Conservation (phyloP, 2,888 invertebrate species). For the Sesamia inferens region DNA sequence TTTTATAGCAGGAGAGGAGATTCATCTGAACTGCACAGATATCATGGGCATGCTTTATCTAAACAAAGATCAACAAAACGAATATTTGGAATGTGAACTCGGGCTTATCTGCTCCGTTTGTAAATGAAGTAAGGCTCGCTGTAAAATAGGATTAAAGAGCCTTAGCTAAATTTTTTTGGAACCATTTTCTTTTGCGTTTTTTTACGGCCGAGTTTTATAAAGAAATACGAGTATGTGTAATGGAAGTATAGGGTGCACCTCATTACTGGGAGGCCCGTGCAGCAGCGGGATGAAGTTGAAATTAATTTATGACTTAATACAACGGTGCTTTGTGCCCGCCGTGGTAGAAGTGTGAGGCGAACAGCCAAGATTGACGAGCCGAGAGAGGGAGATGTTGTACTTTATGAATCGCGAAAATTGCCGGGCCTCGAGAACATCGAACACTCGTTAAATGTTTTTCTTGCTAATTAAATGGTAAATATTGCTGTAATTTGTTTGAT, state of each 20-base stretch:
- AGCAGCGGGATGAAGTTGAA: constrained; percentile 70
- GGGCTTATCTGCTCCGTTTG: constrained; percentile 73
- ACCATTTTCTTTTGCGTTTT: constrained; percentile 62
- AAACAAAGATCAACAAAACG: constrained; percentile 74
- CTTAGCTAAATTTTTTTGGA: constrained; percentile 62
- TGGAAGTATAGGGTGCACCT: constrained; percentile 72
- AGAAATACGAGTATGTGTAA: constrained; percentile 72
- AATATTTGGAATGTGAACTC: constrained; percentile 73
- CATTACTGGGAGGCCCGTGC: constrained; percentile 70
- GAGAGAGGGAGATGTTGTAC: constrained; percentile 19
- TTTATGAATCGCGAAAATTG: constrained; percentile 48
- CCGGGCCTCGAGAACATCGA: constrained; percentile 14
- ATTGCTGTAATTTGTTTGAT: constrained; percentile 31
- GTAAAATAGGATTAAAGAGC: constrained; percentile 77
- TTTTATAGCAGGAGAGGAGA: constrained; percentile 45
- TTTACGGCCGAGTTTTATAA: constrained; percentile 59
- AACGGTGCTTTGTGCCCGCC: constrained; percentile 64
- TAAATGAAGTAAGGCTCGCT: constrained; percentile 78
- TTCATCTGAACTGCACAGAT: constrained; percentile 67
- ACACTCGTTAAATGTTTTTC: constrained; percentile 44
- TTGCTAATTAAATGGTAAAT: constrained; percentile 41
- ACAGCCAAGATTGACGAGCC: constrained; percentile 13
- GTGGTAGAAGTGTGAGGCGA: constrained; percentile 36
- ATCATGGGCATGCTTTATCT: constrained; percentile 67
- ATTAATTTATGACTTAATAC: constrained; percentile 85